phyloP scores from a whole-genome alignment of 2,888 invertebrate species.

The Amblyteles armatorius region DNA sequence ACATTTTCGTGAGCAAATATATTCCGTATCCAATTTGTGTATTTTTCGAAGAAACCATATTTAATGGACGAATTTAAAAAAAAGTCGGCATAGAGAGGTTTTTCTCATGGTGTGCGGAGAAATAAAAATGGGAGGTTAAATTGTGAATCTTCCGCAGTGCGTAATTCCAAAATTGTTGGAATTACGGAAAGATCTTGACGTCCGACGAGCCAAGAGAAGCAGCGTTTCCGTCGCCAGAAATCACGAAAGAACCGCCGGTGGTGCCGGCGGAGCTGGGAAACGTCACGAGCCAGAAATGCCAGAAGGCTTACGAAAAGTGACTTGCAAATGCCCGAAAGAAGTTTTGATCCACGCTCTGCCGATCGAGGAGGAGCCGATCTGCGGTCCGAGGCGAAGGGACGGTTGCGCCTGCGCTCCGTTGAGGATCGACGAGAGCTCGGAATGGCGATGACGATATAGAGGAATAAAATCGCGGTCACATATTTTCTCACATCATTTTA shows the following conservation, averaged over 20 bases:
- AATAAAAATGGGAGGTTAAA: background rate
- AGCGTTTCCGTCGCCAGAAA: background rate
- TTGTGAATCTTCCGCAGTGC: conserved; percentile 32
- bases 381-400: conserved; percentile 32
- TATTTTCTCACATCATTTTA: background rate
- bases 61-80: no score
- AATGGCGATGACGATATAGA: conserved; percentile 27
- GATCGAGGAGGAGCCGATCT: conserved; percentile 38
- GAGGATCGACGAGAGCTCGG: conserved; percentile 21
- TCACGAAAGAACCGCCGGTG: background rate
- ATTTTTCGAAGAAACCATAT: no score
- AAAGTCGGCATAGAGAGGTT: no score
- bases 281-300: conserved; percentile 22
- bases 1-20: no score
- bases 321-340: conserved; percentile 50
- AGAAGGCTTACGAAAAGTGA: conserved; percentile 22
- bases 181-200: conserved; percentile 48
- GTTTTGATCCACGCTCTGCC: conserved; percentile 53
- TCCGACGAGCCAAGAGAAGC: background rate
- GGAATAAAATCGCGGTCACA: background rate
- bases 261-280: background rate
- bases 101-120: background rate
- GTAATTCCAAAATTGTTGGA: conserved; percentile 59
- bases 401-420: conserved; percentile 44
- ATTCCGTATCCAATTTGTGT: no score